Base-by-base conservation (phyloP, 92 coral and sea anemone genomes). In the Porites evermanni region DNA sequence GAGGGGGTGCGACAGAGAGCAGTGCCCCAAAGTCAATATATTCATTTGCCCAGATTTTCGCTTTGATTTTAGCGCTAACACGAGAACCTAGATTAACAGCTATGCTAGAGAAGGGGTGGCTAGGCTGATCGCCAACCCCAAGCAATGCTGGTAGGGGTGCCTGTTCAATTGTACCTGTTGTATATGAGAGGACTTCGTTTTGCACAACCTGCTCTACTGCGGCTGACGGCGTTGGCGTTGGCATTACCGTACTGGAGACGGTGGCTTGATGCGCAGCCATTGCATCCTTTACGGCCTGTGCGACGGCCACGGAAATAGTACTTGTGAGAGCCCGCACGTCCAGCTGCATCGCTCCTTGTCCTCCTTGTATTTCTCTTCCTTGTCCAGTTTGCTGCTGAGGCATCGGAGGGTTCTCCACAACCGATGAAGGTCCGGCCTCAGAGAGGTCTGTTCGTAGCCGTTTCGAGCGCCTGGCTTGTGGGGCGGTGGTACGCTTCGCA, bases 31-130 rank as follows among this genome's bases (percentile, higher is more conserved):
- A 86, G 54, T 77, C 77, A 7, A 78, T 18, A 60, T 75, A 29
- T 24, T 24, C 26, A 24, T 24, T 24, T 24, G 26, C 26, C 26
- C 26, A 24, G 26, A 24, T 24, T 24, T 24, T 24, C 26, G 26
- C 26, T 52, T 84, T 84, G 18, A 84, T 8, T 76, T 84, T 84
- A 18, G 24, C 74, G 82, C 82, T 75, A 0, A 84, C 82, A 16
- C 32, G 47, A 29, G 75, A n/a, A 4, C 75, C 75, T 11, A 84
- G 56, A 8, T 79, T 60, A 14, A 84, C 51, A 26, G 74, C 21
- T 21, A 21, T 47, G 17, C 88, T 84, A 20, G 81, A 11, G n/a
- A 84, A 84, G 5, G 75, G 88, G 11, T 70, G 76, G 8, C 21
- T 21, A 8, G 54, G 85, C 47, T 79, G 44, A 3, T 12, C 71